phyloP scores from a whole-genome alignment of 2,888 invertebrate species.

The Agrochola lota region DNA sequence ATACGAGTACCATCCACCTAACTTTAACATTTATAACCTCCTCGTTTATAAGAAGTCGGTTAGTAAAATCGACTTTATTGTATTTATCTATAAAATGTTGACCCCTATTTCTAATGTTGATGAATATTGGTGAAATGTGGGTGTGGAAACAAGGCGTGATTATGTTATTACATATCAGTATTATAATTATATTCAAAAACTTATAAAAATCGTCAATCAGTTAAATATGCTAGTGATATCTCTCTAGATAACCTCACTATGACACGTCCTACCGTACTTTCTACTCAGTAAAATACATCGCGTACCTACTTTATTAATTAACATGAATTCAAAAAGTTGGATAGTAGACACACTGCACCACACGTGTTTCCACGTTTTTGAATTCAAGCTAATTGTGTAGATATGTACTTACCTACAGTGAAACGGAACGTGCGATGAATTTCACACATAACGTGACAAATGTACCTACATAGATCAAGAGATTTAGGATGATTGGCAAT shows the following conservation, averaged over 20 bases:
- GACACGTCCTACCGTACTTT: neutral
- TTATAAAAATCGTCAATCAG: too few species aligned
- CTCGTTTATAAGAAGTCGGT: too few species aligned
- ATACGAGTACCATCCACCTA: too few species aligned
- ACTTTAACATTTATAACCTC: too few species aligned
- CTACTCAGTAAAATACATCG: neutral
- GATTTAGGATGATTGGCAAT: constrained; percentile 5
- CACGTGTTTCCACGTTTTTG: constrained; percentile 7
- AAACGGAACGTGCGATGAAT: constrained; percentile 16
- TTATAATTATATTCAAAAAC: too few species aligned
- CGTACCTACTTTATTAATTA: constrained; percentile 3
- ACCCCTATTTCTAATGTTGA: neutral
- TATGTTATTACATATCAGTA: too few species aligned
- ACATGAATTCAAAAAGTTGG: constrained; percentile 16
- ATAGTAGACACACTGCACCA: neutral
- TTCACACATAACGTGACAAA: constrained; percentile 24
- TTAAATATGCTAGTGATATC: too few species aligned
- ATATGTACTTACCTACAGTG: neutral
- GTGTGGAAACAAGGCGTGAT: too few species aligned
- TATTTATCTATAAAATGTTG: neutral
- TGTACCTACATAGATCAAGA: neutral
- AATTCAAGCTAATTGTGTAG: constrained; percentile 14
- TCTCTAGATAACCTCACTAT: too few species aligned
- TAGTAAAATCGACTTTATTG: too few species aligned
- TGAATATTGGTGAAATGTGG: neutral